A percentile compares a stretch with the other conserved stretches of the same genome.
phyloP scores from a whole-genome alignment of 1,140 invertebrate genomes.

The Mycetomoellerius zeteki region DNA sequence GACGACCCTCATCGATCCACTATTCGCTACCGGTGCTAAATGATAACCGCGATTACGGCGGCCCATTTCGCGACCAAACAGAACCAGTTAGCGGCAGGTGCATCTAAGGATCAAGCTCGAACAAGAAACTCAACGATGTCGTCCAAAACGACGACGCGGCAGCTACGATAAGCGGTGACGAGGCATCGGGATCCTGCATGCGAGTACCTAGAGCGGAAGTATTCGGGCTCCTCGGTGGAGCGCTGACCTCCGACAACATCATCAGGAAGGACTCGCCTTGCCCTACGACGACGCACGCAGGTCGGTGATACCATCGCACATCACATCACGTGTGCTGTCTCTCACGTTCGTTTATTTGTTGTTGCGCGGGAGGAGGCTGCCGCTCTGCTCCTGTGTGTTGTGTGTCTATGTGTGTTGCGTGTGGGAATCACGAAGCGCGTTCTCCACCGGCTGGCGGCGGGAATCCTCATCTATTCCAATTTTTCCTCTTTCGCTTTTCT shows the following conservation, averaged over 20 bases:
- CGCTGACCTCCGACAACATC: conserved; percentile 78
- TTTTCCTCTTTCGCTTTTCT: neutral
- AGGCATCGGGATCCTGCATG: conserved; percentile 77
- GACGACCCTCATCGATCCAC: neutral
- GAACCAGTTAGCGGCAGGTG: neutral
- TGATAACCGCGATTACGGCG: conserved; percentile 16
- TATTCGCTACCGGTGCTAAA: neutral
- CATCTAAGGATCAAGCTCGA: neutral
- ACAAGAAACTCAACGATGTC: conserved; percentile 48
- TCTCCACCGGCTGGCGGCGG: conserved; percentile 13
- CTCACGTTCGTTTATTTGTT: conserved; percentile 64
- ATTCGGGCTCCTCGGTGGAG: conserved; percentile 80
- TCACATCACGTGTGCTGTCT: conserved; percentile 67
- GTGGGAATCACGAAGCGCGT: neutral
- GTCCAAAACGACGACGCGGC: conserved; percentile 19
- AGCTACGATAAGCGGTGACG: conserved; percentile 49
- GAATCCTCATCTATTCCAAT: neutral
- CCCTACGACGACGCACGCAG: conserved; percentile 77
- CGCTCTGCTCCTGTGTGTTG: conserved; percentile 25
- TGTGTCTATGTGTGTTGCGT: conserved; percentile 10
- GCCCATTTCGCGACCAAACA: neutral
- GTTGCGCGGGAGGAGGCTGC: conserved; percentile 39
- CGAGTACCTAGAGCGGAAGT: conserved; percentile 81
- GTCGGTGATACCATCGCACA: conserved; percentile 76
- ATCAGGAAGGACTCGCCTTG: conserved; percentile 74